Conservation (phyloP, 2,113 vertebrate species). For the Malaclemys terrapin region DNA sequence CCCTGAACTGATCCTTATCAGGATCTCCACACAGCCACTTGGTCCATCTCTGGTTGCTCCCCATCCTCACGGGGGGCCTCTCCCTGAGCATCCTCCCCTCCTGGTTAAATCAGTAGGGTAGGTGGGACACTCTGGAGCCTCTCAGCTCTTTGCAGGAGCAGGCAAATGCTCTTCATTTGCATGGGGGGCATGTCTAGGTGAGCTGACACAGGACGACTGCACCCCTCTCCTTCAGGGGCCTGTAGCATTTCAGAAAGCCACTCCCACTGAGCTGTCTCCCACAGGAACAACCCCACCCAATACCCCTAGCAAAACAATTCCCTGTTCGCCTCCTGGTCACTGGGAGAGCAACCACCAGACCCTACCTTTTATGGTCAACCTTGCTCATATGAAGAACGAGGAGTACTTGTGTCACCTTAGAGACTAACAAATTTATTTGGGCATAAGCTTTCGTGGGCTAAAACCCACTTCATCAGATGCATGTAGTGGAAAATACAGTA, state of each 20-base stretch:
- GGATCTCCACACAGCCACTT: neutral
- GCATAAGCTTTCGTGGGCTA: too few species aligned
- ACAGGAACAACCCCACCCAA: neutral
- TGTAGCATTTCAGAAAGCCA: neutral
- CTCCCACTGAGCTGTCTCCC: neutral
- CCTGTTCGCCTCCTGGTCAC: neutral
- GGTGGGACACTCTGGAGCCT: neutral
- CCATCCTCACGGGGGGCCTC: neutral
- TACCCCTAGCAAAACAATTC: neutral
- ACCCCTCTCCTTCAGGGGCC: neutral
- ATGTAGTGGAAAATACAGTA: too few species aligned
- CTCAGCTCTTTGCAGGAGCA: neutral
- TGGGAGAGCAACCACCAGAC: neutral
- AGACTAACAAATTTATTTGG: too few species aligned
- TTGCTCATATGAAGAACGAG: neutral
- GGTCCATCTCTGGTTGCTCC: neutral
- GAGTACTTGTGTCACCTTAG: too few species aligned
- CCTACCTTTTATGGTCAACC: neutral
- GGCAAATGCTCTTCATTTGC: too few species aligned
- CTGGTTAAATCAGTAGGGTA: neutral
- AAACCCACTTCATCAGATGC: too few species aligned
- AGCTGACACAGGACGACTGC: fast-evolving
- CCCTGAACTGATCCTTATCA: neutral
- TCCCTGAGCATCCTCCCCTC: neutral
- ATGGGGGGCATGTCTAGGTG: neutral